Conservation (phyloP, 2,888 invertebrate genomes). For the Cheilosia scutellata region DNA sequence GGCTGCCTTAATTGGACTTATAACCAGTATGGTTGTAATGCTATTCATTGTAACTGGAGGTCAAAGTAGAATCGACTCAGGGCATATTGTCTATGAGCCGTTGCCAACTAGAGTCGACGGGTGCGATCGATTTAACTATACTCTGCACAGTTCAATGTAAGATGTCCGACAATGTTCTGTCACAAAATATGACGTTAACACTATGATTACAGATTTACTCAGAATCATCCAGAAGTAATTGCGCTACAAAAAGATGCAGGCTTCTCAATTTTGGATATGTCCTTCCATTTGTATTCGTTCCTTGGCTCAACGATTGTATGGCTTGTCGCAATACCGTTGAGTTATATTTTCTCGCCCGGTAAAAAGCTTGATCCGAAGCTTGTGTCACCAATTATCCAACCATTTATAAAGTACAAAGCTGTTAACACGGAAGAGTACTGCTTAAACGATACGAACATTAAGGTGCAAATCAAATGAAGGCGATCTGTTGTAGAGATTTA, state of each 20-base stretch:
- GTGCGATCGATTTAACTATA: slow-evolving; percentile 78
- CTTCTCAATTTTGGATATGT: slow-evolving; percentile 85
- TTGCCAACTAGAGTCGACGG: slow-evolving; percentile 78
- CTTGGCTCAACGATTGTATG: slow-evolving; percentile 85
- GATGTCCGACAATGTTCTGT: background rate
- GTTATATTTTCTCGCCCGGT: slow-evolving; percentile 84
- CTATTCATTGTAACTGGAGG: slow-evolving; percentile 78
- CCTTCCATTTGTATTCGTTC: slow-evolving; percentile 86
- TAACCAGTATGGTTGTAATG: slow-evolving; percentile 79
- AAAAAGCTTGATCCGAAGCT: slow-evolving; percentile 79
- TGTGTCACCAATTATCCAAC: slow-evolving; percentile 78
- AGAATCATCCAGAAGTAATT: background rate
- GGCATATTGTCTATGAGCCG: slow-evolving; percentile 78
- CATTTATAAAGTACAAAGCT: slow-evolving; percentile 76
- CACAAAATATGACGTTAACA: background rate
- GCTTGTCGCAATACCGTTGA: slow-evolving; percentile 85
- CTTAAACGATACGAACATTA: background rate
- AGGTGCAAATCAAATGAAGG: slow-evolving; percentile 10
- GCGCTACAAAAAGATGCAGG: slow-evolving; percentile 24
- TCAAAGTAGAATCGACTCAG: slow-evolving; percentile 76
- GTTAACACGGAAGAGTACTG: slow-evolving; percentile 23
- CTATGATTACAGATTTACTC: background rate
- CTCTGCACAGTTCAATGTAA: slow-evolving; percentile 46
- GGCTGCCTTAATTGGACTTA: slow-evolving; percentile 79
- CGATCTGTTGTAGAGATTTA: background rate